Percentiles rank a stretch among this genome's conserved stretches.
phyloP scores from a whole-genome alignment of 2,113 vertebrate species.

The Macaca mulatta region DNA sequence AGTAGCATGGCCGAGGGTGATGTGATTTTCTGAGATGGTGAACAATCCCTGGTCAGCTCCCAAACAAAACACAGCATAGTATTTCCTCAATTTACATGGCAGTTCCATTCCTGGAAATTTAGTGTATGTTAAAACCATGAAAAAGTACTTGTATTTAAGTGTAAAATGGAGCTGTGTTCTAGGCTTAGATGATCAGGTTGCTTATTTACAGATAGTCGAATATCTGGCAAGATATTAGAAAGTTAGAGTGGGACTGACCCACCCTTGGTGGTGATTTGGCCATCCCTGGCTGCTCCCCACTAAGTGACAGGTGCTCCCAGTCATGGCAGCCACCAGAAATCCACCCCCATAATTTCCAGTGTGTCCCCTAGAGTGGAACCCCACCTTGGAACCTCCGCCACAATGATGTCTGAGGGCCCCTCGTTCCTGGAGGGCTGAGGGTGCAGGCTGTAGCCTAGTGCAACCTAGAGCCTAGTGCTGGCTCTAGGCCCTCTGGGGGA shows the following conservation, averaged over 20 bases:
- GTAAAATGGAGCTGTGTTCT: constrained; percentile 52
- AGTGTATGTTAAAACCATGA: constrained; percentile 35
- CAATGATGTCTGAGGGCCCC: not conserved
- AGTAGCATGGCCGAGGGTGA: not conserved
- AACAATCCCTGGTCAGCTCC: constrained; percentile 48
- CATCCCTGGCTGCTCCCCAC: not conserved
- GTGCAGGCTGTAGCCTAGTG: not conserved
- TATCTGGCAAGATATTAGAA: constrained; percentile 44
- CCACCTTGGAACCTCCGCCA: not conserved
- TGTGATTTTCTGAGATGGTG: constrained; percentile 24
- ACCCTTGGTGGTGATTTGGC: not conserved
- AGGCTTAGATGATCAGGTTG: not conserved
- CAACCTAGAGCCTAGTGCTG: not conserved
- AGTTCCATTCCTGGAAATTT: constrained; percentile 68
- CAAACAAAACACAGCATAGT: constrained; percentile 52
- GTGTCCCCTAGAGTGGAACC: not conserved
- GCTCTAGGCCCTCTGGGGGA: not conserved
- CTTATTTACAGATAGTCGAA: constrained; percentile 28
- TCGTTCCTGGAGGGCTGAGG: not conserved
- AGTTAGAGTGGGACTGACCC: not conserved
- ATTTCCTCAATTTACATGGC: constrained; percentile 49
- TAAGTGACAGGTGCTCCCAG: not conserved
- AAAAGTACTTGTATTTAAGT: constrained; percentile 53
- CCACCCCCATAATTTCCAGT: not conserved
- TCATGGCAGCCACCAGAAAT: not conserved